Percentiles rank a stretch among this genome's conserved stretches.
Conservation (phyloP, 2,797 vertebrate species). For the Podargus strigoides region DNA sequence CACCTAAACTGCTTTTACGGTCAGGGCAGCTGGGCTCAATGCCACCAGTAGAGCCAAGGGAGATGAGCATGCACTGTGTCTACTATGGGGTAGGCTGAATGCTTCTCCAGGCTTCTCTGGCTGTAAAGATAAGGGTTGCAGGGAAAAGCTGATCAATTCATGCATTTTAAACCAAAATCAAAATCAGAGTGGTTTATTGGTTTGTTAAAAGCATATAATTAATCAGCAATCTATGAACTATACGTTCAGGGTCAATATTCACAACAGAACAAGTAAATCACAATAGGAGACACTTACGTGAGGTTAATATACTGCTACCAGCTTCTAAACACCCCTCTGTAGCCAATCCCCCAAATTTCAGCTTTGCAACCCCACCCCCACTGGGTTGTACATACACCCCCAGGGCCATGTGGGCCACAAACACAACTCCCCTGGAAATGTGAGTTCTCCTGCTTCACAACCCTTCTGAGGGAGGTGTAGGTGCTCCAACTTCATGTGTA, state of each 20-base stretch:
- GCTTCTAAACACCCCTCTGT: neutral
- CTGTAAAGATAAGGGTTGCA: neutral
- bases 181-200: neutral
- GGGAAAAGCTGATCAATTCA: neutral
- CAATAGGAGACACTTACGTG: neutral
- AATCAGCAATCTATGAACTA: neutral
- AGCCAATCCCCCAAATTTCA: neutral
- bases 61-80: neutral
- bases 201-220: neutral
- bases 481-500: neutral
- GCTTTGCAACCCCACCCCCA: neutral
- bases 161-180: neutral
- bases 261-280: neutral
- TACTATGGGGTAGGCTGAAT: accelerated
- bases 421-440: neutral
- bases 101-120: neutral
- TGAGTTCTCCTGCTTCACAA: neutral
- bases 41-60: neutral
- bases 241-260: neutral
- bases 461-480: neutral
- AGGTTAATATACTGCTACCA: neutral
- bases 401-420: neutral
- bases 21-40: neutral
- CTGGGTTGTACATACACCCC: neutral
- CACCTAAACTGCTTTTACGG: neutral